Base-by-base conservation (phyloP, 2,888 invertebrate genomes). In the Suillia variegata region DNA sequence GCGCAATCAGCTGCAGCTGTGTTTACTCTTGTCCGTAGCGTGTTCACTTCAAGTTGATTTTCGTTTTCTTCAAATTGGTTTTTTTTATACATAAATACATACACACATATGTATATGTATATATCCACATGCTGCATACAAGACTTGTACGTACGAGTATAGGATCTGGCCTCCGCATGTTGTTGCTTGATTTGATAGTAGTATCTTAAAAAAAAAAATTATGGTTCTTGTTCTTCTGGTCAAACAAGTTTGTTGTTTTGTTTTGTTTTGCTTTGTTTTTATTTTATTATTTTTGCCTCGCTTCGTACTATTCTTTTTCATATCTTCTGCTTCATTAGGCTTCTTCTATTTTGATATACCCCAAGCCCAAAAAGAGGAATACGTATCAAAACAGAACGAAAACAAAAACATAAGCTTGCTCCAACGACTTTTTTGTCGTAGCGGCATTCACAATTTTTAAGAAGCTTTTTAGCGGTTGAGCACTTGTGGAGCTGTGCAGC, bases 1-100 rank as follows among this genome's bases (percentile, higher is more conserved):
- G n/a, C n/a, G 65, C 67, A 66, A 70, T 68, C 67, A 70, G 68
- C 67, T 68, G 70, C 70, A 70, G 70, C 70, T 70, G 69, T 70
- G 70, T 68, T 70, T 70, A 67, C 67, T 56, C 68, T 56, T 38
- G 42, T 34, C 60, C 13, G 50, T 38, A 12, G 26, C 18, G 54
- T 18, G n/a, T 33, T 31, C 33, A 21, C 20, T 64, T 60, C 64
- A 64, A 64, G 62, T 64, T 64, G 64, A 62, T 64, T 64, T 62
- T 62, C 52, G 61, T 57, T 61, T 64, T 64, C 50, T 62, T 49
- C 21, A 55, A n/a, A n/a, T n/a, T n/a, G n/a, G n/a, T n/a, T n/a
- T n/a, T n/a, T n/a, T n/a, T n/a, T n/a, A n/a, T n/a, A n/a, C n/a
- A n/a, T n/a, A n/a, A n/a, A n/a, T n/a, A n/a, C n/a, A n/a, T n/a